Evolutionary conservation across 1,140 invertebrate genomes (phyloP).

Genomic region (Pissodes strobi): DNA sequence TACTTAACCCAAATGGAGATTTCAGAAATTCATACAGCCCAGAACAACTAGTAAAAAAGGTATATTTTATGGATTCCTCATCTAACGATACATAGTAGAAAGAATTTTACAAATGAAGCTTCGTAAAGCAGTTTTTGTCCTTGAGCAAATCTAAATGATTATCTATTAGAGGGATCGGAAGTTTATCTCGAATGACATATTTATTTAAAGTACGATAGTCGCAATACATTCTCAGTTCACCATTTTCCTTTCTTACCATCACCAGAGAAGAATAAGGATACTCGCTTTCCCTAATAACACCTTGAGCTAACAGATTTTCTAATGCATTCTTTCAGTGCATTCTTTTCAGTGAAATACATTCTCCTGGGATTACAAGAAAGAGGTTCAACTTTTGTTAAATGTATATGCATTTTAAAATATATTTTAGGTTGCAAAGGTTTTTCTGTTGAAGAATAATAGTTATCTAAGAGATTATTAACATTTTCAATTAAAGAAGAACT

Average conservation of each 20-base stretch:
- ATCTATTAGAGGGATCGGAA: slow-evolving; percentile 48
- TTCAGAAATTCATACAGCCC: slow-evolving; percentile 46
- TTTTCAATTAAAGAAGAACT: no score
- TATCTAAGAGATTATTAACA: no score
- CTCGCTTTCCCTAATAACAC: neutral
- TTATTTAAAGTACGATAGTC: slow-evolving; percentile 47
- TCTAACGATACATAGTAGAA: slow-evolving; percentile 47
- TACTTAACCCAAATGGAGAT: slow-evolving; percentile 43
- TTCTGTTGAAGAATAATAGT: no score
- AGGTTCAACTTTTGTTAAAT: neutral
- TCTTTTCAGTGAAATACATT: neutral
- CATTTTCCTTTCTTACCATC: slow-evolving; percentile 37
- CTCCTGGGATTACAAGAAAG: neutral
- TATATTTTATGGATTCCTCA: slow-evolving; percentile 47
- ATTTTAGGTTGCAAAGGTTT: no score
- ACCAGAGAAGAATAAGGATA: neutral
- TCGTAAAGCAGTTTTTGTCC: slow-evolving; percentile 42
- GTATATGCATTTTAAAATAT: no score
- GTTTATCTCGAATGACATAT: slow-evolving; percentile 43
- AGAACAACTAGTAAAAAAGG: slow-evolving; percentile 39
- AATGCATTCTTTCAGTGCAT: neutral
- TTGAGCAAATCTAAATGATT: slow-evolving; percentile 47
- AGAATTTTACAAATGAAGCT: slow-evolving; percentile 39
- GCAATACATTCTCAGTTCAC: slow-evolving; percentile 40
- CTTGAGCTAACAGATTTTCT: neutral